Base-by-base conservation (phyloP, 2,888 invertebrate species). In the Pantelozetes paolii region DNA sequence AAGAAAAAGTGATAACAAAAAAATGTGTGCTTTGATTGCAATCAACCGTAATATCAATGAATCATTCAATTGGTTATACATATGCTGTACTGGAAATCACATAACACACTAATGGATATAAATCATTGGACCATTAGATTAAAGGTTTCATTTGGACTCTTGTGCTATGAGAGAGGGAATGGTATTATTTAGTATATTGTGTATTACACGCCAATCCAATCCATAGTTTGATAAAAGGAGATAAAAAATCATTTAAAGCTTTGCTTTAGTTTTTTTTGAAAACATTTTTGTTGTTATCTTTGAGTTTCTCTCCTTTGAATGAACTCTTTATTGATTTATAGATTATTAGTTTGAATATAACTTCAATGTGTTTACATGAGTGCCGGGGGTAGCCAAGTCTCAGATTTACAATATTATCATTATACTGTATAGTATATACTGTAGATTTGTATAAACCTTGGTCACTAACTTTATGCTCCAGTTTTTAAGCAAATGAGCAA, bases 71-170 rank as follows among this genome's bases (percentile, higher is more conserved):
- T 32, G 62, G 50, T 20, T n/a, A 50, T 50, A 18, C 50, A 54
- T 32, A 32, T n/a, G 36, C 62, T 28, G 30, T 62, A 28, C 15
- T n/a, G n/a, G n/a, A 36, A 30, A 62, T 62, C 62, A 62, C 36
- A 54, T 20, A 13, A 54, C 54, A 54, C n/a, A 62, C 62, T 36
- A 62, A 62, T 62, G 32, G 62, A 62, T 30, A 62, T 62, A 62
- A 62, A 62, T 62, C 32, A 62, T 32, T 62, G n/a, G 36, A 62
- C 62, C 62, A 62, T 62, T 62, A 62, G 62, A 36, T 36, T 62
- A 36, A 62, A 62, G 62, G 62, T 62, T 62, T 62, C 62, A 28
- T 32, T 62, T 62, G 18, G 32, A 54, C 23, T 54, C 26, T 54
- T 54, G 54, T 54, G 54, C 26, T 54, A 11, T 9, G 54, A 26